Conservation (phyloP, 2,113 vertebrate genomes). For the Corvus cornix region DNA sequence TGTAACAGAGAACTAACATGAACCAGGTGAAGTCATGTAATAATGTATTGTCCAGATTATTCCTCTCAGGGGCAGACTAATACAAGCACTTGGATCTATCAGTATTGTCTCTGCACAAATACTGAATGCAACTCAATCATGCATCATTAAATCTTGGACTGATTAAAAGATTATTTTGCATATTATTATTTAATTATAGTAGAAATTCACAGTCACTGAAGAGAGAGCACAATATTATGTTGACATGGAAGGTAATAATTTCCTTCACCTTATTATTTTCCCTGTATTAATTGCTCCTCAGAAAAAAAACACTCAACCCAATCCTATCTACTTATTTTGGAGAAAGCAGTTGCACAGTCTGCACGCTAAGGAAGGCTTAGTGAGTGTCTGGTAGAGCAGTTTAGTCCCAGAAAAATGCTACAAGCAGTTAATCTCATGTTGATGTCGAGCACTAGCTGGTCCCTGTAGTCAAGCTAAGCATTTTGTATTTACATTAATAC, state of each 20-base stretch:
- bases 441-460: not conserved
- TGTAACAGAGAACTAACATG: accelerated
- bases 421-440: constrained; percentile 12
- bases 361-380: not conserved
- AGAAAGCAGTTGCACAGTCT: not conserved
- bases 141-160: not conserved
- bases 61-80: not conserved
- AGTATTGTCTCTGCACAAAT: not conserved
- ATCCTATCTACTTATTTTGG: not conserved
- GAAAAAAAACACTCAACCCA: not conserved
- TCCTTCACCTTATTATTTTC: not conserved
- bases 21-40: not conserved
- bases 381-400: not conserved
- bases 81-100: not conserved
- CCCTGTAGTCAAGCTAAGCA: not conserved
- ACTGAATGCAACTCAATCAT: not conserved
- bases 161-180: not conserved
- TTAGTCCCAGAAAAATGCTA: not conserved
- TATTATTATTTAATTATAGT: not conserved
- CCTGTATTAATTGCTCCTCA: not conserved
- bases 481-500: constrained; percentile 23
- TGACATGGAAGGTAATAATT: not conserved
- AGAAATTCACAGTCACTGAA: not conserved
- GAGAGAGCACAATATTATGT: not conserved
- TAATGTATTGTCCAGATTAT: not conserved